Evolutionary conservation across 2,797 vertebrate species (phyloP).

Genomic region (Erithacus rubecula): DNA sequence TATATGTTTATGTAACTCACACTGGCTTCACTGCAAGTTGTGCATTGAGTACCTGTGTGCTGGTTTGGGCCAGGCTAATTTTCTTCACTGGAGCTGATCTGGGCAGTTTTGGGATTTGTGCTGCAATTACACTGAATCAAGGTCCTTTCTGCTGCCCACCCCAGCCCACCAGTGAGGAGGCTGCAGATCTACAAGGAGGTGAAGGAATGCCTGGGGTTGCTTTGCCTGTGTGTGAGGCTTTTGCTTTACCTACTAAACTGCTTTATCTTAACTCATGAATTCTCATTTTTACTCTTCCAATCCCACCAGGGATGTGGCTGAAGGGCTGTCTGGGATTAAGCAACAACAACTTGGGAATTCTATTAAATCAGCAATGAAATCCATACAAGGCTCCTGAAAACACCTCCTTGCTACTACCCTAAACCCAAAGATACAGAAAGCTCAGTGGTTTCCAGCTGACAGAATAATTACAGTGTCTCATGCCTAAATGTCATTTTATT

Average conservation of each 20-base stretch:
- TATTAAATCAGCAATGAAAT: neutral
- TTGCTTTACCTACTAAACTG: neutral
- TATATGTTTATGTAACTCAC: neutral
- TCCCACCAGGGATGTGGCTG: neutral
- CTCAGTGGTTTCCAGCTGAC: neutral
- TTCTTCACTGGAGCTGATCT: neutral
- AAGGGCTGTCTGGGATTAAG: neutral
- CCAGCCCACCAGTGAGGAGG: neutral
- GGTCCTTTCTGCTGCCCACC: neutral
- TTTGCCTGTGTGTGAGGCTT: neutral
- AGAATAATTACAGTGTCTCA: slow-evolving; percentile 4
- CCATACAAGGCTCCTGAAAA: neutral
- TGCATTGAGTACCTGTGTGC: neutral
- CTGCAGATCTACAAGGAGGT: neutral
- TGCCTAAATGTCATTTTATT: neutral
- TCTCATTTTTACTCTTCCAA: neutral
- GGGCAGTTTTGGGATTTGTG: neutral
- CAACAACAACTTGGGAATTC: neutral
- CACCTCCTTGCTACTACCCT: neutral
- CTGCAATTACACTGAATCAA: neutral
- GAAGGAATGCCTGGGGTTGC: neutral
- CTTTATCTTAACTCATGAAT: neutral
- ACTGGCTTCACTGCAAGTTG: neutral
- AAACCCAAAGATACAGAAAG: neutral
- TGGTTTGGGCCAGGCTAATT: neutral